Evolutionary conservation across 2,888 invertebrate species (phyloP).

Genomic region (Standfussiana lucernea): DNA sequence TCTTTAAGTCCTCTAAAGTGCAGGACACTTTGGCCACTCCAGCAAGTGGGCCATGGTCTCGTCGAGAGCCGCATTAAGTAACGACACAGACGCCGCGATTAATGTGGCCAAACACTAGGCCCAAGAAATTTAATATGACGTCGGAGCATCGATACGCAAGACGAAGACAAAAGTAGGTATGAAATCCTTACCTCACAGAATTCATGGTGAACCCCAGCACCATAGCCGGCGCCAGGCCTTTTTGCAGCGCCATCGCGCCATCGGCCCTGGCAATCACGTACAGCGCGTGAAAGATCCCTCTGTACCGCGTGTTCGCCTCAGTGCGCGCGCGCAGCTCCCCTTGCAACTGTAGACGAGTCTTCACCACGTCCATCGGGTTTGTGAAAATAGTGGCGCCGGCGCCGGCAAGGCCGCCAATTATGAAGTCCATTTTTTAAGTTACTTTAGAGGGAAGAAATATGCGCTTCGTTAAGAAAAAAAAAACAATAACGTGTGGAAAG

Average conservation of each 20-base stretch:
- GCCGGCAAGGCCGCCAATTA: constrained; percentile 93
- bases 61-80: too few species aligned
- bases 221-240: constrained; percentile 95
- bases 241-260: constrained; percentile 93
- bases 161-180: too few species aligned
- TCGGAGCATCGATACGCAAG: too few species aligned
- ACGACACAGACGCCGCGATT: too few species aligned
- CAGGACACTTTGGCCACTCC: too few species aligned
- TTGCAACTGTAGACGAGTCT: constrained; percentile 96
- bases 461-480: neutral
- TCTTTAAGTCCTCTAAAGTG: too few species aligned
- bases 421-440: constrained; percentile 91
- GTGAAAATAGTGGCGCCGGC: constrained; percentile 95
- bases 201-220: constrained; percentile 94
- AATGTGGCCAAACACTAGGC: too few species aligned
- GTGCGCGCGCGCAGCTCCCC: constrained; percentile 92
- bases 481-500: neutral
- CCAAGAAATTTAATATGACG: too few species aligned
- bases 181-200: constrained; percentile 80
- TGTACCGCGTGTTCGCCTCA: constrained; percentile 90
- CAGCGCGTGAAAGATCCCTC: constrained; percentile 94
- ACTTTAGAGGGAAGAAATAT: constrained; percentile 26
- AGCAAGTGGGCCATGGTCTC: too few species aligned
- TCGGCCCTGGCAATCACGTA: constrained; percentile 93
- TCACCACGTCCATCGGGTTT: constrained; percentile 97